These are phyloP conservation scores for Mionectes macconnelli DNA, from an alignment of 2,113 vertebrate genomes.

Conservation along the genomic window DNA sequence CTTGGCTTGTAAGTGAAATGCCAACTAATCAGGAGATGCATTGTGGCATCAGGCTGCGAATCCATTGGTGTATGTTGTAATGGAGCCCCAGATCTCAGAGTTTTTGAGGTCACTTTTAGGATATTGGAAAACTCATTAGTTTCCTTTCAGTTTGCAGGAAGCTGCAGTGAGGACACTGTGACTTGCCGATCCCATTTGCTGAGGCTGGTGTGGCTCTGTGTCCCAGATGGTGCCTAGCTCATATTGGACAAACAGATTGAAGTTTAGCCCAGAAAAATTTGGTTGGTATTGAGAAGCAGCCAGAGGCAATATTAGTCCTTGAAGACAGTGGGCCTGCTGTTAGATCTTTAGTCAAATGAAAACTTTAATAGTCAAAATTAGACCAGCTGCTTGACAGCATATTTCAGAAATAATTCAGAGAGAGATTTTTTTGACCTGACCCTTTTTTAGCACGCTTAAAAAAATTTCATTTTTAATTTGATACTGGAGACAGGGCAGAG, in stretches of 20 bases:
- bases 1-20: neutral
- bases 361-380: neutral
- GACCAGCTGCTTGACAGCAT: neutral
- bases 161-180: neutral
- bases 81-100: neutral
- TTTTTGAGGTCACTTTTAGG: neutral
- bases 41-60: neutral
- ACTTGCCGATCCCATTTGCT: neutral
- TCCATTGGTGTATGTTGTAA: neutral
- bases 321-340: constrained; percentile 6
- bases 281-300: constrained; percentile 13
- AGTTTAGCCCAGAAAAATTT: neutral
- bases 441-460: neutral
- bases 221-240: neutral
- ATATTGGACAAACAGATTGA: neutral
- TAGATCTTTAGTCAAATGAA: constrained; percentile 5
- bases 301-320: constrained; percentile 40
- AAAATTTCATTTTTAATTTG: neutral
- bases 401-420: neutral
- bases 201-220: neutral
- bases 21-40: neutral
- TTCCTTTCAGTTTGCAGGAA: neutral
- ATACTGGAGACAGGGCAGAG: neutral
- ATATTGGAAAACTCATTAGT: neutral
- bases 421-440: neutral